Conservation (phyloP, 2,888 invertebrate species). For the Cepaea hortensis region DNA sequence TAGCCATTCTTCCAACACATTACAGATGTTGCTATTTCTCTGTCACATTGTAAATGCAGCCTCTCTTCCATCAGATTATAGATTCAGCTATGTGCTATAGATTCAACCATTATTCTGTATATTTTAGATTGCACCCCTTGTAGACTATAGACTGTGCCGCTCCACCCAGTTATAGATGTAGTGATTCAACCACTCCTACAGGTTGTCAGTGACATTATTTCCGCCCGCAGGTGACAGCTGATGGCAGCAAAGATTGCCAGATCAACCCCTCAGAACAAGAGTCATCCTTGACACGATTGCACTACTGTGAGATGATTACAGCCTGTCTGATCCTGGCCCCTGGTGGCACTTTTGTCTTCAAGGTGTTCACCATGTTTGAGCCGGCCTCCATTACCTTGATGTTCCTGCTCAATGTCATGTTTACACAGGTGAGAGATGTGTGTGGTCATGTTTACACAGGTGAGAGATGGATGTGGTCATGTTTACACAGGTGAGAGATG, state of each 20-base stretch:
- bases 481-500: background rate
- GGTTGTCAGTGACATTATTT: too few species aligned
- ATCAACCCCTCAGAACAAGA: slow-evolving; percentile 92
- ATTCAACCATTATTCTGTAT: too few species aligned
- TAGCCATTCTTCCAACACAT: too few species aligned
- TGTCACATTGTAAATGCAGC: too few species aligned
- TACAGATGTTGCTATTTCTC: too few species aligned
- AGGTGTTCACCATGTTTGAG: slow-evolving; percentile 93
- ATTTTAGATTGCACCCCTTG: too few species aligned
- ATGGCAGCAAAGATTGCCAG: slow-evolving; percentile 94
- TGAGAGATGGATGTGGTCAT: background rate
- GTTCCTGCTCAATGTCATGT: slow-evolving; percentile 86
- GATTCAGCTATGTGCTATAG: too few species aligned
- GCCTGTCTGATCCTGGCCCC: slow-evolving; percentile 84
- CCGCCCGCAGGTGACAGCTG: slow-evolving; percentile 86
- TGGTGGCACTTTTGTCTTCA: slow-evolving; percentile 88
- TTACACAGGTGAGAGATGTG: slow-evolving; percentile 77
- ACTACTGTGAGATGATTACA: slow-evolving; percentile 88
- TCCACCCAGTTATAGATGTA: too few species aligned
- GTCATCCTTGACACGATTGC: slow-evolving; percentile 84
- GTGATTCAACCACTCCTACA: too few species aligned
- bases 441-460: background rate
- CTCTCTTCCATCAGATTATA: too few species aligned
- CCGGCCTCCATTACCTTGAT: slow-evolving; percentile 86
- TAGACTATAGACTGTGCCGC: too few species aligned